Evolutionary conservation across 2,888 invertebrate genomes (phyloP), one percentile per base, ranked within the genome.

Genomic region (Gandaritis pyraliata): DNA sequence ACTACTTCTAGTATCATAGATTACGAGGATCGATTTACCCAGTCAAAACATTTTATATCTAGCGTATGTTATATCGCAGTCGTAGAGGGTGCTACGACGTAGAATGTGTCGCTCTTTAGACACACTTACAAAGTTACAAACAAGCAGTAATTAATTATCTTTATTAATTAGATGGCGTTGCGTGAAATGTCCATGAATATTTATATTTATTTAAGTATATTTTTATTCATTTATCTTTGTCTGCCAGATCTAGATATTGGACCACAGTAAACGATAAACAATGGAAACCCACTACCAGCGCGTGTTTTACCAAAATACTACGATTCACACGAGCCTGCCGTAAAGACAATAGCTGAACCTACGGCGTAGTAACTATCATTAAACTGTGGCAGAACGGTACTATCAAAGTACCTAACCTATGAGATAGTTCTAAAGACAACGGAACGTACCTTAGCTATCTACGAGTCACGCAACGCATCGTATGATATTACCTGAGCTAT

Each of bases 341-440:
- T 59, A 60, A 59, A 52, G 67, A 72, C 73, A 74, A 76, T 72
- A 58, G 69, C 61, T 49, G n/a, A 52, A 46, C 30, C 39, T 58
- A 39, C 39, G 16, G 10, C 33, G 6, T 13, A 49, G 48, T 43
- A 43, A 54, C 53, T 54, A n/a, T 54, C 15, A 29, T 11, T 45
- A 11, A 29, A 16, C 49, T 60, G 45, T 50, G 45, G 29, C 45
- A 29, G 66, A 72, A 76, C 73, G 70, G 68, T 74, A 72, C 64
- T 55, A 64, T 49, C 30, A 16, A 13, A n/a, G 23, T 47, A 23
- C 6, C 23, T 23, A 45, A 13, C 33, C 15, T 13, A 53, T 30
- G 38, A 13, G 45, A 50, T 50, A 12, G 29, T 38, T 48, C n/a
- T 47, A 12, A 39, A 43, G 23, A 45, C 11, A 46, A n/a, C 43